phyloP scores from a whole-genome alignment of 1,140 invertebrate species.

The Pomphorhynchus laevis region DNA sequence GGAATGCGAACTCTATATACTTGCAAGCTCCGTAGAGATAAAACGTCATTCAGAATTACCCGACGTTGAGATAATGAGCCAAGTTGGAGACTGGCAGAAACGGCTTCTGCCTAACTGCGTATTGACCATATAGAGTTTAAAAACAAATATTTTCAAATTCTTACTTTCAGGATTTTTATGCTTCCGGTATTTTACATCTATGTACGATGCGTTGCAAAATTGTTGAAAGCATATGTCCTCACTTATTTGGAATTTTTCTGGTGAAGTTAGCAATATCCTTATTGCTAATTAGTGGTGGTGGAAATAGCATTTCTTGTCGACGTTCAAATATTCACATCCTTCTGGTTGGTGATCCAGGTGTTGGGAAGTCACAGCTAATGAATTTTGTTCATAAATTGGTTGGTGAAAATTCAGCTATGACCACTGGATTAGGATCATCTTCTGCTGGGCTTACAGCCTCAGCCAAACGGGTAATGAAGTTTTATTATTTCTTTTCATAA shows the following conservation, averaged over 20 bases:
- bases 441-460: slow-evolving; percentile 51
- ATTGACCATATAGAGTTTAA: not conserved
- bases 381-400: slow-evolving; percentile 33
- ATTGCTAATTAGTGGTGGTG: slow-evolving; percentile 30
- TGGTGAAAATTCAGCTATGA: slow-evolving; percentile 37
- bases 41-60: slow-evolving; percentile 32
- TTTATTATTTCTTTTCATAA: not conserved
- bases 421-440: slow-evolving; percentile 45
- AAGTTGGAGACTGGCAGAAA: slow-evolving; percentile 11
- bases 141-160: not conserved
- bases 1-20: slow-evolving; percentile 33
- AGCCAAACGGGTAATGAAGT: slow-evolving; percentile 30
- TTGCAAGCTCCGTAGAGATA: no score
- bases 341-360: slow-evolving; percentile 50
- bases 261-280: slow-evolving; percentile 44
- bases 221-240: slow-evolving; percentile 39
- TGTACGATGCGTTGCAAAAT: slow-evolving; percentile 38
- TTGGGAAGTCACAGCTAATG: slow-evolving; percentile 52
- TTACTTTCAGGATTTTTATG: slow-evolving; percentile 12
- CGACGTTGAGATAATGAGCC: slow-evolving; percentile 28
- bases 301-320: slow-evolving; percentile 17
- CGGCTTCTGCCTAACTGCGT: not conserved
- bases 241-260: slow-evolving; percentile 48
- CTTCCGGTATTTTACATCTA: slow-evolving; percentile 31
- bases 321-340: slow-evolving; percentile 46